Percentiles rank a stretch among this genome's conserved stretches.
Evolutionary conservation across 2,797 vertebrate species (phyloP).

Genomic region (Melanotaenia parkinsoni): DNA sequence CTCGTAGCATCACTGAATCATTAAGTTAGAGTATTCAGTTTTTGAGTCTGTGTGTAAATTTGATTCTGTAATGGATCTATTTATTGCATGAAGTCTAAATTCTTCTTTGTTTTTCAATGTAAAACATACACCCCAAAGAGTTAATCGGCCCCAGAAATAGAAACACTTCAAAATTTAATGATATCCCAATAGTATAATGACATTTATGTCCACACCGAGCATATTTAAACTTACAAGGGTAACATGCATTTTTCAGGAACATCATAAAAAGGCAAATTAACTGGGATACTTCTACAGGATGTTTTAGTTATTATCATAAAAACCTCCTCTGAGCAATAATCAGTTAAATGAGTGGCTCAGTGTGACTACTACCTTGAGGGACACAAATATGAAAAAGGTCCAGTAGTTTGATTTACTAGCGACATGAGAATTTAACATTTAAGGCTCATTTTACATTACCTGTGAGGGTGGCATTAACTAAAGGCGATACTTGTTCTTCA

Average conservation of each 20-base stretch:
- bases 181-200: background rate
- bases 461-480: background rate
- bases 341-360: background rate
- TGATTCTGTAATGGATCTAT: too few relatives aligned
- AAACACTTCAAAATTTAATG: too few relatives aligned
- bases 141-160: too few relatives aligned
- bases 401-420: background rate
- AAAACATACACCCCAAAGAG: too few relatives aligned
- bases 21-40: too few relatives aligned
- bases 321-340: background rate
- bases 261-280: background rate
- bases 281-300: background rate
- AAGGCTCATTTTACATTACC: background rate
- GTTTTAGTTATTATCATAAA: background rate
- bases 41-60: too few relatives aligned
- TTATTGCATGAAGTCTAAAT: too few relatives aligned
- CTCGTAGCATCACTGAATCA: too few relatives aligned
- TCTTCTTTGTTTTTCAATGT: too few relatives aligned
- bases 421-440: background rate
- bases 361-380: conserved; percentile 27
- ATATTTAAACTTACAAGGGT: too few relatives aligned
- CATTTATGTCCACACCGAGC: too few relatives aligned
- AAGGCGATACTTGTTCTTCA: background rate
- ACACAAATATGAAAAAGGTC: conserved; percentile 27
- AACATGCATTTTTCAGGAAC: too few relatives aligned